These are phyloP conservation scores for Acanthurus lineatus DNA, from an alignment of 2,797 vertebrate species.

Conservation along the genomic window DNA sequence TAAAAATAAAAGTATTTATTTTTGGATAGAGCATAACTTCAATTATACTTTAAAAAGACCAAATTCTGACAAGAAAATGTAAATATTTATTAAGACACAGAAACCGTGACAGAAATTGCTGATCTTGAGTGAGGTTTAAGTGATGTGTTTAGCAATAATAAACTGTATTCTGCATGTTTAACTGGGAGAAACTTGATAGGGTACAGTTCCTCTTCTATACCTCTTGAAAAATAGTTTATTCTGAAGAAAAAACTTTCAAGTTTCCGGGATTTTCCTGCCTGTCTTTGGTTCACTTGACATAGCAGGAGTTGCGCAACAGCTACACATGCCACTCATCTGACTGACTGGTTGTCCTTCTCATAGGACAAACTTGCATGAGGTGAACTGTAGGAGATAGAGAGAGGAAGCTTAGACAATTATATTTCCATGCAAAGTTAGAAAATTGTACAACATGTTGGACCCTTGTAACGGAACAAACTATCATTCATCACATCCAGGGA, in stretches of 20 bases:
- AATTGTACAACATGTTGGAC: not conserved
- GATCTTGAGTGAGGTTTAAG: too few relatives aligned
- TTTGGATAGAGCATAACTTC: too few relatives aligned
- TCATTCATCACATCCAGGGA: not conserved
- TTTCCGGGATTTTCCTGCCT: not conserved
- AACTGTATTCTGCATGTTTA: too few relatives aligned
- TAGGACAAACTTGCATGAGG: slow-evolving; percentile 1
- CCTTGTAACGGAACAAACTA: not conserved
- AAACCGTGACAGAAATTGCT: too few relatives aligned
- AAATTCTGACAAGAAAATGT: too few relatives aligned
- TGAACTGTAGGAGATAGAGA: not conserved
- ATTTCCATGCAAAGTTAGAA: not conserved
- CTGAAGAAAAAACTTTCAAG: not conserved
- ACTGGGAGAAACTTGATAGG: too few relatives aligned
- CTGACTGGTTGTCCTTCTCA: slow-evolving; percentile 1
- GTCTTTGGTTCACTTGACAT: not conserved
- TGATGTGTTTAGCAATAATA: too few relatives aligned
- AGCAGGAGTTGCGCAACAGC: slow-evolving; percentile 40
- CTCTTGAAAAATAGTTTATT: slow-evolving; percentile 14
- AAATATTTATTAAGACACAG: too few relatives aligned
- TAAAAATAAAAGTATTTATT: too few relatives aligned
- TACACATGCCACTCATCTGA: slow-evolving; percentile 40
- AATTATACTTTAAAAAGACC: too few relatives aligned
- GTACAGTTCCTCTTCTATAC: not conserved
- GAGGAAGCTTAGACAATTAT: not conserved